These are phyloP conservation scores for Zosterops borbonicus DNA, from an alignment of 2,113 vertebrate genomes.

Conservation along the genomic window DNA sequence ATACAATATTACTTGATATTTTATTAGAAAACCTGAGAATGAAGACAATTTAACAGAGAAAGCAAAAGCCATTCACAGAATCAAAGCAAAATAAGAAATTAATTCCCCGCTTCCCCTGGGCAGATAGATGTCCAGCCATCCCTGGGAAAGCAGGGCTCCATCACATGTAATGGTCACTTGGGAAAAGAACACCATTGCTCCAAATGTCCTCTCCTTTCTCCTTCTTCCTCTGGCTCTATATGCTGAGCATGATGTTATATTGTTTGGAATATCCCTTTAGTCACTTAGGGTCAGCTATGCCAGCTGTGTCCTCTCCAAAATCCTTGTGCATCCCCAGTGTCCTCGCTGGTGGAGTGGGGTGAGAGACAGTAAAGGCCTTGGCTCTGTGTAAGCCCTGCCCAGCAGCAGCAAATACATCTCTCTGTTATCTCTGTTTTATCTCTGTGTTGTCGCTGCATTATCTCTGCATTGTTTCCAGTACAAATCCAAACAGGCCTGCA, in stretches of 20 bases:
- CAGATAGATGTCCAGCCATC: not conserved
- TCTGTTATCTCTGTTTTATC: not conserved
- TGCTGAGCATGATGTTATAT: not conserved
- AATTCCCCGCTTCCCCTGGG: not conserved
- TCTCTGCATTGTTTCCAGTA: not conserved
- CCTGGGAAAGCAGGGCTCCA: not conserved
- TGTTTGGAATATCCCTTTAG: not conserved
- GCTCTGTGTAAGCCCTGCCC: not conserved
- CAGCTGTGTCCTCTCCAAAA: not conserved
- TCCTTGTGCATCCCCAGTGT: not conserved
- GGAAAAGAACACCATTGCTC: not conserved
- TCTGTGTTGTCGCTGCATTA: not conserved
- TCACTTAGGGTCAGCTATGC: not conserved
- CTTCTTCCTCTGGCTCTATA: not conserved
- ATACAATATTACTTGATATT: not conserved
- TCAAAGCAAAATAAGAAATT: not conserved
- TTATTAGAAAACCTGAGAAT: not conserved
- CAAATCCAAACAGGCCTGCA: not conserved
- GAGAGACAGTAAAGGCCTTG: not conserved
- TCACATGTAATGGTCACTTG: fast-evolving
- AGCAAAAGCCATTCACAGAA: not conserved
- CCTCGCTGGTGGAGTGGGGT: fast-evolving
- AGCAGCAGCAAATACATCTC: not conserved
- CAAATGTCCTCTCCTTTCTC: not conserved
- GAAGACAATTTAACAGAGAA: not conserved